Percentiles rank a stretch among this genome's conserved stretches.
Evolutionary conservation across 2,797 vertebrate genomes (phyloP).

Genomic region (Danio jaintianensis): DNA sequence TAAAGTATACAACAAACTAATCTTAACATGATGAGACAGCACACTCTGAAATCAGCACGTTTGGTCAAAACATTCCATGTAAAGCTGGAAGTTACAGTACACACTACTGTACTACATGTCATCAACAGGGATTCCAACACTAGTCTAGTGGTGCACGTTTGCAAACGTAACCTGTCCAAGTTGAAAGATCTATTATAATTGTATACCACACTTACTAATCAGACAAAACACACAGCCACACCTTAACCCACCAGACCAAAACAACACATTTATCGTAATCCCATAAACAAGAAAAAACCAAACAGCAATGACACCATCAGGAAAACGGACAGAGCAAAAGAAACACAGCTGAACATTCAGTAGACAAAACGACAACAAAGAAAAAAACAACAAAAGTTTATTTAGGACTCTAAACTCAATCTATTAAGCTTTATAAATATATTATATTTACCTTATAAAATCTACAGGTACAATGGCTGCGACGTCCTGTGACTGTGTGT

Average conservation of each 20-base stretch:
- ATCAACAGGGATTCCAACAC: background rate
- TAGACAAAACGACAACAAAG: background rate
- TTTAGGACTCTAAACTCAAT: background rate
- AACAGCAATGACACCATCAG: background rate
- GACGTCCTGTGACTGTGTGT: background rate
- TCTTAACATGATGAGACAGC: background rate
- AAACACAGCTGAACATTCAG: background rate
- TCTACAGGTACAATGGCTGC: background rate
- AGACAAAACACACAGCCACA: constrained; percentile 9
- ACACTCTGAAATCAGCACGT: background rate
- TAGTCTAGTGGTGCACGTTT: background rate
- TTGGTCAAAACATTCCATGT: background rate
- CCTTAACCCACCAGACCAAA: constrained; percentile 45
- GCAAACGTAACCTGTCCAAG: background rate
- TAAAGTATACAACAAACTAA: background rate
- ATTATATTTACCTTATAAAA: constrained; percentile 41
- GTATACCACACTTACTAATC: constrained; percentile 1
- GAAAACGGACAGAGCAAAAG: background rate
- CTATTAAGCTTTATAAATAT: background rate
- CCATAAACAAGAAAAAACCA: constrained; percentile 8
- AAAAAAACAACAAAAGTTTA: background rate
- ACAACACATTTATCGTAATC: constrained; percentile 31
- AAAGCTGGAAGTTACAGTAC: background rate
- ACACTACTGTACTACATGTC: background rate
- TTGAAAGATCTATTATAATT: background rate